phyloP scores from a whole-genome alignment of 2,888 invertebrate genomes.

The Machimus atricapillus region DNA sequence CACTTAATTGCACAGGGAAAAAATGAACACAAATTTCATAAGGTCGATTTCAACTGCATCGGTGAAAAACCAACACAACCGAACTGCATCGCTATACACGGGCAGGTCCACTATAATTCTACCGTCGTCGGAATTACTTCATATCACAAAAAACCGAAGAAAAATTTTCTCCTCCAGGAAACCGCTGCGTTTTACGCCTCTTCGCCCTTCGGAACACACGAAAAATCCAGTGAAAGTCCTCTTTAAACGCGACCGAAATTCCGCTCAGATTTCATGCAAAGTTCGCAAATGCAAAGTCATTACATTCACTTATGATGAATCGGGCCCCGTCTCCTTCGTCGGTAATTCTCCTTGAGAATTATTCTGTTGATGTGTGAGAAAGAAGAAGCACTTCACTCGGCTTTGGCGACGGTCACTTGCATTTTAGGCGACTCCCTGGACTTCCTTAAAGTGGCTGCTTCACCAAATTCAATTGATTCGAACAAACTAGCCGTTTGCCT shows the following conservation, averaged over 20 bases:
- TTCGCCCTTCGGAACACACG: not conserved
- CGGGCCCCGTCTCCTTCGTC: conserved; percentile 21
- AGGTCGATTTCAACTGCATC: conserved; percentile 31
- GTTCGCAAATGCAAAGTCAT: conserved; percentile 35
- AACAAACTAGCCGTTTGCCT: conserved; percentile 16
- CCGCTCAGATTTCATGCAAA: not conserved
- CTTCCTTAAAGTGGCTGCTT: not conserved
- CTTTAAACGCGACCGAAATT: not conserved
- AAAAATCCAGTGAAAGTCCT: not conserved
- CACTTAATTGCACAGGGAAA: conserved; percentile 17
- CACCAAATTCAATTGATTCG: conserved; percentile 9
- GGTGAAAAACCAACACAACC: conserved; percentile 19
- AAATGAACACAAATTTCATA: conserved; percentile 17
- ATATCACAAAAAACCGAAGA: conserved; percentile 1
- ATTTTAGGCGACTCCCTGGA: not conserved
- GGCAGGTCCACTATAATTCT: not conserved
- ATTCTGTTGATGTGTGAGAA: conserved; percentile 7
- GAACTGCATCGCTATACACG: conserved; percentile 16
- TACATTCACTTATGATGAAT: conserved; percentile 35
- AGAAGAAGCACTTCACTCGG: conserved; percentile 29
- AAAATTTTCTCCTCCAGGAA: conserved; percentile 1
- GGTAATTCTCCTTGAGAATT: conserved; percentile 21
- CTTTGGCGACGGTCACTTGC: not conserved
- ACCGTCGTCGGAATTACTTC: conserved; percentile 3
- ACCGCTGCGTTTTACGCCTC: not conserved